Evolutionary conservation across 2,888 invertebrate genomes (phyloP), one percentile per base, ranked within the genome.

Genomic region (Tyria jacobaeae): DNA sequence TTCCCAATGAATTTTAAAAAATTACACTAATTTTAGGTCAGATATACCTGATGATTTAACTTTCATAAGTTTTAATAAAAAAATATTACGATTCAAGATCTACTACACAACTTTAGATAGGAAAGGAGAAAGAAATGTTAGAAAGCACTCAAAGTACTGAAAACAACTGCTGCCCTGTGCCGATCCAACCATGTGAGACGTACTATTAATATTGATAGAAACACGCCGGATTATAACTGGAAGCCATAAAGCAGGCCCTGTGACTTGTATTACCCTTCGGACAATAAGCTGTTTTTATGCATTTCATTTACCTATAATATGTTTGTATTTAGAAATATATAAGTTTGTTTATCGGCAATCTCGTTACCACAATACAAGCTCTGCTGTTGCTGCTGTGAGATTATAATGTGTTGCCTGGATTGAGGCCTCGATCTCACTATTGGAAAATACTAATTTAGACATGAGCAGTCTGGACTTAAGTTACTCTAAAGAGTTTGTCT

Each of bases 61-160:
- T n/a, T n/a, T n/a, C n/a, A n/a, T n/a, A n/a, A n/a, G n/a, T n/a
- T n/a, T n/a, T n/a, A n/a, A n/a, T n/a, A n/a, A n/a, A n/a, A n/a
- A n/a, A n/a, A n/a, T n/a, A n/a, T n/a, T n/a, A n/a, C n/a, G n/a
- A n/a, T n/a, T n/a, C n/a, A n/a, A n/a, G n/a, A n/a, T n/a, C n/a
- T n/a, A n/a, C n/a, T n/a, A n/a, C n/a, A 17, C 64, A 37, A 44
- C 50, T 56, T 56, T 51, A 66, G 59, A n/a, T 64, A 31, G 48
- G 24, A 58, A 61, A 59, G 34, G 48, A 58, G 56, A 49, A 21
- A 25, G 10, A 57, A 57, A 64, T 27, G 25, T 55, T 41, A 12
- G 12, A 21, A 44, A 44, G 44, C 44, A 21, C 44, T 1, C 44
- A 12, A 44, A 44, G 44, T 44, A 12, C 12, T 44, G 44, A 44